Evolutionary conservation across 2,113 vertebrate genomes (phyloP).

Genomic region (Zapornia atra): DNA sequence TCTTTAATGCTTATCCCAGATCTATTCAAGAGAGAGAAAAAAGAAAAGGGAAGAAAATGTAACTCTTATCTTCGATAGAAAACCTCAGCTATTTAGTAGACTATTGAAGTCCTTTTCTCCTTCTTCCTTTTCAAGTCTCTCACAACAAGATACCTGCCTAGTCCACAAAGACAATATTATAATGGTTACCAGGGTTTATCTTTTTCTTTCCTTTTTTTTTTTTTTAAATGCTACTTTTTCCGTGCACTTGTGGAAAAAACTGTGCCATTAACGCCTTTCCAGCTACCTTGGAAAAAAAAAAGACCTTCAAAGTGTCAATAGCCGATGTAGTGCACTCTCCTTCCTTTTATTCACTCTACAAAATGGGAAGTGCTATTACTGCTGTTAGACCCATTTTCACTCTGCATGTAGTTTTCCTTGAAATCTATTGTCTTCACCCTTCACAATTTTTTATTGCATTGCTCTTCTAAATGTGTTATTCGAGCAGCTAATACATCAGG

Average conservation of each 20-base stretch:
- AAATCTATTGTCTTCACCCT: slow-evolving; percentile 66
- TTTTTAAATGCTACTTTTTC: slow-evolving; percentile 29
- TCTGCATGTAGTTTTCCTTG: slow-evolving; percentile 69
- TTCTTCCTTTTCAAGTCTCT: slow-evolving; percentile 38
- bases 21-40: slow-evolving; percentile 38
- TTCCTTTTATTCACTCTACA: slow-evolving; percentile 62
- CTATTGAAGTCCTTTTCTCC: slow-evolving; percentile 30
- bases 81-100: slow-evolving; percentile 60
- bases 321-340: slow-evolving; percentile 53
- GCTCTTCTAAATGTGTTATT: slow-evolving; percentile 53
- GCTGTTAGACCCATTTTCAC: slow-evolving; percentile 66
- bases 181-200: slow-evolving; percentile 35
- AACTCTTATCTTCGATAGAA: slow-evolving; percentile 54
- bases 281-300: slow-evolving; percentile 46
- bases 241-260: slow-evolving; percentile 48
- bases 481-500: slow-evolving; percentile 5
- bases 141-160: slow-evolving; percentile 64
- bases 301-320: slow-evolving; percentile 66
- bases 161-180: slow-evolving; percentile 68
- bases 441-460: slow-evolving; percentile 39
- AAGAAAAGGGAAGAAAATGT: slow-evolving; percentile 43
- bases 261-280: slow-evolving; percentile 62
- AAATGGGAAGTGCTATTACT: slow-evolving; percentile 70
- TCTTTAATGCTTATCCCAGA: slow-evolving; percentile 58
- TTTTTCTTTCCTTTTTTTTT: neutral